Evolutionary conservation across 35 echinoderm and acorn worm species (phyloP), one percentile per base, ranked within the genome.

Genomic region (Chiridota heheva): DNA sequence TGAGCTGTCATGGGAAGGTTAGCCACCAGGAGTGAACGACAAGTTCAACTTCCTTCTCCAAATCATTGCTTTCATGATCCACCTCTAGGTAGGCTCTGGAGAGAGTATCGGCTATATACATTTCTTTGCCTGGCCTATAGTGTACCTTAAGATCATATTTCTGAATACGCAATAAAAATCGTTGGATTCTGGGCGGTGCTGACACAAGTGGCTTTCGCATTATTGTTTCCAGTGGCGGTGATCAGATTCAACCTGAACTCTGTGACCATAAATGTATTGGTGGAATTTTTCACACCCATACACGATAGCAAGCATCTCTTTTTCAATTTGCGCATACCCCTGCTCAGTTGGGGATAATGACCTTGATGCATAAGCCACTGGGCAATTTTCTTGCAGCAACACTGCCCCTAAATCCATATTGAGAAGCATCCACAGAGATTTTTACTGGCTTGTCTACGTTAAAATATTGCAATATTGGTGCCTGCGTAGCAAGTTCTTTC

Each of bases 321-420:
- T 86, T 33, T 86, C 83, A 18, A 73, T 85, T 56, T 77, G 73
- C 7, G 73, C 80, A 44, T 70, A 83, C 32, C 38, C 24, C 27
- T 49, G 41, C 37, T 69, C 39, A 22, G 34, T 70, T n/a, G 44
- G 8, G 5, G 40, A 37, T 41, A 83, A 24, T 58, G 46, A 46
- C 58, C 64, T 43, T 10, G 63, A 83, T 2, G 80, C 46, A 34
- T 69, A 69, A 20, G 63, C 80, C 41, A 83, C 63, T 7, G 80
- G 80, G n/a, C 24, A 8, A 10, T 48, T 49, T 35, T 70, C 22
- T 35, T 83, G 80, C 7, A 69, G 13, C 10, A 47, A 55, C 5
- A 67, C 63, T 12, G 40, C 29, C 26, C 80, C 22, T 2, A n/a
- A 83, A 24, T 12, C 63, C 80, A 30, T 49, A 35, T n/a, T 70